Evolutionary conservation across 2,888 invertebrate genomes (phyloP), one percentile per base, ranked within the genome.

Genomic region (Drosophila fulvimacula): DNA sequence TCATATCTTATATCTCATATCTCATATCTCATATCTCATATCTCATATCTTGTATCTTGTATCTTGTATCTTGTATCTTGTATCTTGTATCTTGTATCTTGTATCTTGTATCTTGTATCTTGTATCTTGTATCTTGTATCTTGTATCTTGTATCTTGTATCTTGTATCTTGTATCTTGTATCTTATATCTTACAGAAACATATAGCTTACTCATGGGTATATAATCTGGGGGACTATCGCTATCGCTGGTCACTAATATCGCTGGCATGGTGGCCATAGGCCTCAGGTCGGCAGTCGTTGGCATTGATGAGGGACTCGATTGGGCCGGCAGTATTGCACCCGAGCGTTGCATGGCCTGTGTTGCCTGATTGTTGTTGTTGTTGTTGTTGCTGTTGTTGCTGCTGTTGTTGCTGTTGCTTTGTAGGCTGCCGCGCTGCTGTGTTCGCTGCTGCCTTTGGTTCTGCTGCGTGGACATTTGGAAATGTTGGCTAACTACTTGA

Each of bases 181-280:
- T n/a, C n/a, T n/a, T n/a, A n/a, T n/a, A n/a, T n/a, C n/a, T n/a
- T n/a, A n/a, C n/a, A n/a, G n/a, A n/a, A n/a, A n/a, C n/a, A n/a
- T n/a, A 15, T 41, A 3, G 5, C 84, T 87, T 82, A 92, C 92
- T 89, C 90, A 92, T 90, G 24, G 91, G 88, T 75, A 90, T 88
- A 73, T 92, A 92, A 76, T 91, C 92, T 67, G 92, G 92, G 39
- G 92, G 92, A 90, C 90, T 91, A 81, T 92, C 92, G 57, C 81
- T 79, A 71, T 92, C 91, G 56, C 79, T 82, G 69, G 88, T 88
- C 76, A 89, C 88, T 56, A 90, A 76, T 69, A 85, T 79, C 51
- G 89, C 79, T 61, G 91, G 90, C 75, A 87, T 78, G 27, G 61
- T 69, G 53, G 69, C 81, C 79, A 73, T 68, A n/a, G 86, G 70